Evolutionary conservation across 1,140 invertebrate genomes (phyloP), one percentile per base, ranked within the genome.

Genomic region (Schlechtendalia chinensis): DNA sequence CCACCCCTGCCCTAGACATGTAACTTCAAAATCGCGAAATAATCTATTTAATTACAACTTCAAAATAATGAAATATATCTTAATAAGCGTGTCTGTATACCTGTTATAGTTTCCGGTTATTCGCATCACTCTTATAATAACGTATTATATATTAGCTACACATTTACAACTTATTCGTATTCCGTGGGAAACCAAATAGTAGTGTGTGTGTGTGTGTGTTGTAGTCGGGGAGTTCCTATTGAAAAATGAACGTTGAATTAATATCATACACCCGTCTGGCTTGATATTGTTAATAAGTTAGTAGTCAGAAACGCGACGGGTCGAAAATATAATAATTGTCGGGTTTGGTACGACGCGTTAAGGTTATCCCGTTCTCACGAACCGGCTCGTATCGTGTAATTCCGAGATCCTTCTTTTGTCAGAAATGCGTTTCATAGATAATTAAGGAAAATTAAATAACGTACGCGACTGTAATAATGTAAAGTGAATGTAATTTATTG

Each of bases 331-430:
- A 5, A 69, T 39, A 24, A 67, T 53, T 71, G 45, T 54, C 27
- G 69, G 17, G 8, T 72, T 69, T 47, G 14, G 47, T 27, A 5
- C 50, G 24, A 27, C n/a, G 12, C 17, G 50, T 53, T 27, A 1
- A 29, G 27, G 17, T 54, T 54, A 72, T 72, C 17, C 19, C 17
- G 27, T 72, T 72, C 17, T 72, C 50, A 69, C 39, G 65, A 69
- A 50, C 47, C 47, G 47, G 5, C 32, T 39, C 32, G 32, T 39
- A 39, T 39, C n/a, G 39, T 50, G 47, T 50, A 50, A 50, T 50
- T 50, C 12, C 47, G 14, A 50, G 47, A 50, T 8, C 32, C 3
- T 50, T 50, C 5, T 50, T 14, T 50, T 50, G 16, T 19, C 45
- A 19, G 17, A 69, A 69, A 10, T 50, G 17, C 16, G 24, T 47